Percentiles rank a stretch among this genome's conserved stretches.
These are phyloP conservation scores for Potamarius usumacintae DNA, from an alignment of 2,113 vertebrate species.

Conservation along the genomic window DNA sequence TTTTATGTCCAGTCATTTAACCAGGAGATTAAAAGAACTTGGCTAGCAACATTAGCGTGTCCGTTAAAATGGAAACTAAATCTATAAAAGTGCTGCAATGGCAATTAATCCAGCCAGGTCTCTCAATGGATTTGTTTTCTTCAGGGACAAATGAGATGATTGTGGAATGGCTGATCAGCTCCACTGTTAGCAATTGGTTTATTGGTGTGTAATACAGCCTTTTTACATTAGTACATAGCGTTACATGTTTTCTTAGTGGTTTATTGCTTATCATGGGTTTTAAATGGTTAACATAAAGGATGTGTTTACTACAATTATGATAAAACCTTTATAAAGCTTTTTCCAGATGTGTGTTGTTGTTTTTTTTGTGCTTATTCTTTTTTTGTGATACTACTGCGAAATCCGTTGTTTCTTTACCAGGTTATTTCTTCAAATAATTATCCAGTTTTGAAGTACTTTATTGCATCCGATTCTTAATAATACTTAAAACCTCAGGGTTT, in stretches of 20 bases:
- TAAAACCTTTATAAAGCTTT: neutral
- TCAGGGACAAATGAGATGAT: constrained; percentile 11
- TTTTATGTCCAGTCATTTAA: neutral
- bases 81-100: constrained; percentile 11
- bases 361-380: too few species aligned
- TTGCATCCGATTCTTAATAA: neutral
- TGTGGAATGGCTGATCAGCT: neutral
- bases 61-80: neutral
- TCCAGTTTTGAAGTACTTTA: neutral
- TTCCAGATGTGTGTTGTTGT: too few species aligned
- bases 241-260: neutral
- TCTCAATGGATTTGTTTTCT: neutral
- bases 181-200: neutral
- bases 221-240: neutral
- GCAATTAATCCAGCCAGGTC: neutral
- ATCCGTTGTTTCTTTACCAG: neutral
- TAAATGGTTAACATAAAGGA: neutral
- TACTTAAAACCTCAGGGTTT: neutral
- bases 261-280: neutral
- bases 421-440: neutral
- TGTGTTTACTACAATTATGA: neutral
- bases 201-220: neutral
- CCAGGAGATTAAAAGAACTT: neutral
- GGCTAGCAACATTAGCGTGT: neutral
- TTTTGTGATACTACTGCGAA: neutral